Base-by-base conservation (phyloP, 2,888 invertebrate genomes). In the Seira sanloemensis region DNA sequence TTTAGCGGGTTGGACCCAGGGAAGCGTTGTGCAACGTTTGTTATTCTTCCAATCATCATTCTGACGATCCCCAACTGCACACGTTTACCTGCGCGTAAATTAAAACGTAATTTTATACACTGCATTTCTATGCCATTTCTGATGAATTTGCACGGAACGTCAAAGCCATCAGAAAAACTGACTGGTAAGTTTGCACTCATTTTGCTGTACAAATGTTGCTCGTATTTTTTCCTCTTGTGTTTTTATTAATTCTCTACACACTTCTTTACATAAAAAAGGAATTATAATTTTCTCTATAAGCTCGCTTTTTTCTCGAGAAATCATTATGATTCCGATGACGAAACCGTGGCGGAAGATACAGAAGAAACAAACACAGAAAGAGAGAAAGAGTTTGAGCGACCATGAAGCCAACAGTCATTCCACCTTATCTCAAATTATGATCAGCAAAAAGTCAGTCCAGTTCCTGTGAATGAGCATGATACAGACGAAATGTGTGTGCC, bases 391-490 rank as follows among this genome's bases (percentile, higher is more conserved):
- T n/a, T n/a, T n/a, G n/a, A n/a, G 37, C 72, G 50, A 66, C 72
- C 37, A 37, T n/a, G n/a, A n/a, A n/a, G n/a, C n/a, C n/a, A n/a
- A n/a, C n/a, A n/a, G n/a, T 12, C 37, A 37, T 72, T n/a, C n/a
- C 26, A 21, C 19, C 25, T 80, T 80, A 80, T 80, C 79, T 72
- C 73, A 74, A 73, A 74, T 80, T 80, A 74, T 67, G 54, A 80
- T 80, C 79, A 80, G 79, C 26, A 72, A 21, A 24, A 50, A 68
- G 79, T 72, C 78, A 58, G 79, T 72, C 78, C 71, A 62, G 78
- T 72, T 78, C 78, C 72, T 78, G 72, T 72, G 78, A 78, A 71
- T 78, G 78, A 80, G 74, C 79, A 74, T 18, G 5, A 75, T 27
- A 75, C 16, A 19, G 23, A n/a, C 21, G 12, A 27, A 66, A 58